These are phyloP conservation scores for Dione juno DNA, from an alignment of 2,888 invertebrate species.

Conservation along the genomic window DNA sequence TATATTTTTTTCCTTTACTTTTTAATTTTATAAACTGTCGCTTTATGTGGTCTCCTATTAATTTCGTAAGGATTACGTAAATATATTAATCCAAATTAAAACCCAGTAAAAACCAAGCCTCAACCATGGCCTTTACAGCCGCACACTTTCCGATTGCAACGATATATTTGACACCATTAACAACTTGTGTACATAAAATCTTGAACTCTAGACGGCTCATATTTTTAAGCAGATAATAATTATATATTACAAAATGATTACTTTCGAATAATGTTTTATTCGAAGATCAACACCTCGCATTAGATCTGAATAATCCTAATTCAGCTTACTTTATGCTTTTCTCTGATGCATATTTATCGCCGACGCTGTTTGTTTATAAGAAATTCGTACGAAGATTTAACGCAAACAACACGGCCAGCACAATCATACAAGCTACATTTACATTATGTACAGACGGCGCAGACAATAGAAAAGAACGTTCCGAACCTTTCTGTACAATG, in stretches of 20 bases:
- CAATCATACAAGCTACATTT: constrained; percentile 29
- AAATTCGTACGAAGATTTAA: constrained; percentile 32
- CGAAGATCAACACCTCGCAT: neutral
- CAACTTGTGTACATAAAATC: neutral
- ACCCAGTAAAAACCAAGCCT: too few relatives aligned
- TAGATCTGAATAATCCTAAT: constrained; percentile 3
- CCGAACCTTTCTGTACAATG: constrained; percentile 8
- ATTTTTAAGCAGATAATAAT: neutral
- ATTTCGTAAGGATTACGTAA: too few relatives aligned
- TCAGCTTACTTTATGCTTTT: constrained; percentile 23
- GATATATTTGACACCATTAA: neutral
- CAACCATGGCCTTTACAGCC: too few relatives aligned
- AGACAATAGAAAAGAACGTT: constrained; percentile 21
- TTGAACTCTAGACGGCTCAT: neutral
- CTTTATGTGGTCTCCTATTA: too few relatives aligned
- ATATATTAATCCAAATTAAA: too few relatives aligned
- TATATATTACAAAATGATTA: neutral
- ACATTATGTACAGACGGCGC: constrained; percentile 28
- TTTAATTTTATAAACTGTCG: too few relatives aligned
- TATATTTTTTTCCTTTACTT: too few relatives aligned
- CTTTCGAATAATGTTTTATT: constrained; percentile 2
- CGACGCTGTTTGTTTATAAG: constrained; percentile 34
- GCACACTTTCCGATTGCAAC: neutral
- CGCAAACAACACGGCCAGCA: constrained; percentile 35
- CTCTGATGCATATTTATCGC: constrained; percentile 18